These are phyloP conservation scores for Platynereis dumerilii DNA, from an alignment of 2,888 invertebrate genomes.

Conservation along the genomic window DNA sequence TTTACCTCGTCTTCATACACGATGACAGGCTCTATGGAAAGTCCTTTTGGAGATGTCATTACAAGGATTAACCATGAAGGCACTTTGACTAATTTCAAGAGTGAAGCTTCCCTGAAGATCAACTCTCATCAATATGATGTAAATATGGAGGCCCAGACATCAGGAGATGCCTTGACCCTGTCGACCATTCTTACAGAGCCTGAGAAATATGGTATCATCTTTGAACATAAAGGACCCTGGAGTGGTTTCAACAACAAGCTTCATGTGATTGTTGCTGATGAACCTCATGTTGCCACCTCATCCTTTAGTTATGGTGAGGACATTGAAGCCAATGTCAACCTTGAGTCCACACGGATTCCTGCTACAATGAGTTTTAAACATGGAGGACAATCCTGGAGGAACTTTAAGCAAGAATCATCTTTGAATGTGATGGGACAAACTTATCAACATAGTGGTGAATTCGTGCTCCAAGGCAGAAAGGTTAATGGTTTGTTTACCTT, in stretches of 20 bases:
- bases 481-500: constrained; percentile 1
- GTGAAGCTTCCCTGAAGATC: constrained; percentile 18
- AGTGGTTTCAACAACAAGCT: constrained; percentile 22
- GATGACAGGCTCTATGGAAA: no score
- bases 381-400: constrained; percentile 1
- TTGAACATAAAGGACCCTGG: constrained; percentile 20
- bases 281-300: neutral
- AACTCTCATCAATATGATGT: constrained; percentile 2
- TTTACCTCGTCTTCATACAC: no score
- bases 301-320: neutral
- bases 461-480: constrained; percentile 3
- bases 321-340: neutral
- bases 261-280: neutral
- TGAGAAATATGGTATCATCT: neutral
- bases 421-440: no score
- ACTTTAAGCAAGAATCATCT: constrained; percentile 20
- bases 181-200: neutral
- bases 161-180: neutral
- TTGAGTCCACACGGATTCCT: constrained; percentile 9
- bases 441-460: constrained; percentile 13
- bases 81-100: constrained; percentile 19
- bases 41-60: no score
- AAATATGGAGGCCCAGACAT: neutral
- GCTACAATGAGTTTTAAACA: constrained; percentile 8
- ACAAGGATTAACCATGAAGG: constrained; percentile 22